These are phyloP conservation scores for Stichopus chloronotus DNA, from an alignment of 35 echinoderm and acorn worm species.

Conservation along the genomic window DNA sequence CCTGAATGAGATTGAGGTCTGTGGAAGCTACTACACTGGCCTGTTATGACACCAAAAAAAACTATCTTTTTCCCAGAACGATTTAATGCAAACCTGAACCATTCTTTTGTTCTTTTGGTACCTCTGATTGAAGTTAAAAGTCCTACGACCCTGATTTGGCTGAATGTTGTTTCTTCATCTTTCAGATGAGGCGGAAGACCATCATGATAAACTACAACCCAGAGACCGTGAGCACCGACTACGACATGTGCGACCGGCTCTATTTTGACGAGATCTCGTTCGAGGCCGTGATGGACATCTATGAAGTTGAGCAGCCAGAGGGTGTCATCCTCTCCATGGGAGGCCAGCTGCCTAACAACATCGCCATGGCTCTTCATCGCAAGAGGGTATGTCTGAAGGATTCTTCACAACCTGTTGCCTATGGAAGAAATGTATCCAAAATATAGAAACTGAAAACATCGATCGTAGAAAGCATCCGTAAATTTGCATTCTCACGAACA, in stretches of 20 bases:
- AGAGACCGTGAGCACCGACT: slow-evolving; percentile 98
- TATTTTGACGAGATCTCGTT: slow-evolving; percentile 99
- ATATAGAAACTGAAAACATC: not conserved
- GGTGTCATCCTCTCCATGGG: slow-evolving; percentile 97
- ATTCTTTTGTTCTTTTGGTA: no score
- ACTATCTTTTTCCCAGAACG: no score
- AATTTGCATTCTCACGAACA: not conserved
- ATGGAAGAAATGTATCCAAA: not conserved
- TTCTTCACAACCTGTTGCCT: not conserved
- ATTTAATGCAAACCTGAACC: no score
- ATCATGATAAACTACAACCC: slow-evolving; percentile 99
- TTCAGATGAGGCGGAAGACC: slow-evolving; percentile 81
- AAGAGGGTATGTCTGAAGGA: slow-evolving; percentile 80
- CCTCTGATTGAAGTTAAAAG: no score
- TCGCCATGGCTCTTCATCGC: slow-evolving; percentile 94
- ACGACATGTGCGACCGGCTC: slow-evolving; percentile 98
- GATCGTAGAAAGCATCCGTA: not conserved
- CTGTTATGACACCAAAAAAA: no score
- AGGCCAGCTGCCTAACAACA: slow-evolving; percentile 98
- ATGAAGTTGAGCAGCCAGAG: slow-evolving; percentile 84
- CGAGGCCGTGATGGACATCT: slow-evolving; percentile 97
- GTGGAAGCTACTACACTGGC: no score
- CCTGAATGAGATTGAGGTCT: no score
- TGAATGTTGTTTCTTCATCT: slow-evolving; percentile 2
- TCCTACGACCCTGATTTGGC: not conserved